phyloP scores from a whole-genome alignment of 2,888 invertebrate species.

The Venusia cambrica region DNA sequence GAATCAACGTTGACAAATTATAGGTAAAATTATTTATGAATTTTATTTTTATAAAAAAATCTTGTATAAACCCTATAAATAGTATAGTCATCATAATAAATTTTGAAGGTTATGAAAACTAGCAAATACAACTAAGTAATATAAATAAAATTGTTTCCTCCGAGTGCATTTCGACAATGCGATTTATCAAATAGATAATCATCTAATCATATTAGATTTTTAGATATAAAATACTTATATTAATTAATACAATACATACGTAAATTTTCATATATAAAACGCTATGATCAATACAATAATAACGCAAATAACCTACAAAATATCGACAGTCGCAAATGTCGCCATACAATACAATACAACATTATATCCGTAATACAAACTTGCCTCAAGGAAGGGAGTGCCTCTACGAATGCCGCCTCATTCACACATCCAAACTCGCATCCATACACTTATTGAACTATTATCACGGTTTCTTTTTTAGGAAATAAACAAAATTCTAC shows the following conservation, averaged over 20 bases:
- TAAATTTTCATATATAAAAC: conserved; percentile 45
- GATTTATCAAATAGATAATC: conserved; percentile 29
- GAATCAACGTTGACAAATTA: conserved; percentile 2
- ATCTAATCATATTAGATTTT: conserved; percentile 31
- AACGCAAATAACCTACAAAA: conserved; percentile 56
- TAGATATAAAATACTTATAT: conserved; percentile 30
- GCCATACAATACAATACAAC: conserved; percentile 50
- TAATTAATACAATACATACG: conserved; percentile 31
- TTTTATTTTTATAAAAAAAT: background rate
- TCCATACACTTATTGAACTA: conserved; percentile 73
- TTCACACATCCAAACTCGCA: conserved; percentile 61
- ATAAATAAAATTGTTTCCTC: conserved; percentile 4
- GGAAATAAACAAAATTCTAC: conserved; percentile 64
- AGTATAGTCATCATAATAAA: conserved; percentile 1
- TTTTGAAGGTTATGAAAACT: background rate
- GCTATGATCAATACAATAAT: conserved; percentile 57
- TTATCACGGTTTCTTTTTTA: conserved; percentile 76
- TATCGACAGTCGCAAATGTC: conserved; percentile 64
- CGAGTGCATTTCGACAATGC: conserved; percentile 39
- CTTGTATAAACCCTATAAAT: conserved; percentile 1
- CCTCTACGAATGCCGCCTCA: conserved; percentile 68
- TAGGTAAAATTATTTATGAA: background rate
- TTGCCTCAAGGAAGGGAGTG: conserved; percentile 72
- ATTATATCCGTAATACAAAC: conserved; percentile 45
- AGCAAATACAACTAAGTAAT: conserved; percentile 1